These are phyloP conservation scores for Hirundichthys speculiger DNA, from an alignment of 2,113 vertebrate species.

Conservation along the genomic window DNA sequence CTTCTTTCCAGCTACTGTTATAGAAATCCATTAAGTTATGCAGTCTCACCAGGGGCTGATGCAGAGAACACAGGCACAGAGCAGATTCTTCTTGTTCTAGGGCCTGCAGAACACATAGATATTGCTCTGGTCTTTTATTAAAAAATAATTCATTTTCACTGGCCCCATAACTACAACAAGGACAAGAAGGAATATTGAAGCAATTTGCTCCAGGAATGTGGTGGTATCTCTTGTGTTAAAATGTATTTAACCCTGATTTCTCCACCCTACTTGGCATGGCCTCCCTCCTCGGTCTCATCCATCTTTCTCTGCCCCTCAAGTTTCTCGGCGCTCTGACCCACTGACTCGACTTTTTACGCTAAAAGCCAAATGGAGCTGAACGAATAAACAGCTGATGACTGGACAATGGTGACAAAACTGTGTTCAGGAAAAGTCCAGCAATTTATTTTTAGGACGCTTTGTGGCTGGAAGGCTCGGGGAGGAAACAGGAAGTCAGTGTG, in stretches of 20 bases:
- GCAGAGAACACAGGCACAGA: conserved; percentile 38
- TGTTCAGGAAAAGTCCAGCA: conserved; percentile 67
- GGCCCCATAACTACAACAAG: conserved; percentile 6
- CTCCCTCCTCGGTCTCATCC: conserved; percentile 20
- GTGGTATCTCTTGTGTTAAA: conserved; percentile 12
- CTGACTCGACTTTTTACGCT: conserved; percentile 44
- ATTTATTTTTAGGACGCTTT: conserved; percentile 75
- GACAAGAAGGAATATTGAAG: conserved; percentile 6
- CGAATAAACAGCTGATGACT: conserved; percentile 72
- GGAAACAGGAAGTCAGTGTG: conserved; percentile 80
- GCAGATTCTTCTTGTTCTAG: conserved; percentile 33
- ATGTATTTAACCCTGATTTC: conserved; percentile 29
- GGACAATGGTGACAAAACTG: conserved; percentile 72
- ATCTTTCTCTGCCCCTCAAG: conserved; percentile 21
- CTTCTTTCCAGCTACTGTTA: conserved; percentile 20
- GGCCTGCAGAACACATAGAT: conserved; percentile 31
- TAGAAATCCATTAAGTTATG: conserved; percentile 20
- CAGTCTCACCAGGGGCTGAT: conserved; percentile 36
- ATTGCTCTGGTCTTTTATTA: conserved; percentile 37
- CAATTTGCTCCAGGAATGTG: conserved; percentile 10
- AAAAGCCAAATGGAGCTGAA: conserved; percentile 51
- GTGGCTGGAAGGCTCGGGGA: conserved; percentile 61
- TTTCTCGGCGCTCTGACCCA: conserved; percentile 48
- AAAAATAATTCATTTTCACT: conserved; percentile 33
- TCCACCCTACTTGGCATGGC: conserved; percentile 33